Evolutionary conservation across 2,113 vertebrate genomes (phyloP).

Genomic region (Oncorhynchus masou): DNA sequence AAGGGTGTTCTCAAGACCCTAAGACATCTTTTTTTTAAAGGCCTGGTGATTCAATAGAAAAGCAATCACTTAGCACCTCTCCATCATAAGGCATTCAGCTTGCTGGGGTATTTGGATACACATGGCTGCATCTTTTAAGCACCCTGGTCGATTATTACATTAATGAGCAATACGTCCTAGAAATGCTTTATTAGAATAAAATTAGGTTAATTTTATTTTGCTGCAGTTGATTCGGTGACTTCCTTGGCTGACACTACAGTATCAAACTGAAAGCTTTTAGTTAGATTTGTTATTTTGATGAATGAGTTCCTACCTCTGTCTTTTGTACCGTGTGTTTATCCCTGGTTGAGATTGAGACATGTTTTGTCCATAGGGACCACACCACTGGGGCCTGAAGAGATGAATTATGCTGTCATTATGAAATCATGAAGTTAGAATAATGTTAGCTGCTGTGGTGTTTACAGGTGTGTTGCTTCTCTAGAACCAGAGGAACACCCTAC

Average conservation of each 20-base stretch:
- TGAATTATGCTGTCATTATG: slow-evolving; percentile 67
- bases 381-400: slow-evolving; percentile 50
- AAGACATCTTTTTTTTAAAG: slow-evolving; percentile 33
- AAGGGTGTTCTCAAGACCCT: slow-evolving; percentile 35
- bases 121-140: slow-evolving; percentile 24
- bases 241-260: slow-evolving; percentile 8
- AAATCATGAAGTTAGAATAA: slow-evolving; percentile 68
- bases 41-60: slow-evolving; percentile 51
- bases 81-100: slow-evolving; percentile 33
- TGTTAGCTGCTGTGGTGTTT: slow-evolving; percentile 8
- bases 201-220: background rate
- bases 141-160: slow-evolving; percentile 26
- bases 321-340: slow-evolving; percentile 51
- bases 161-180: slow-evolving; percentile 33
- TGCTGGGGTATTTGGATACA: slow-evolving; percentile 28
- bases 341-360: slow-evolving; percentile 56
- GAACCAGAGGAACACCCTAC: slow-evolving; percentile 33
- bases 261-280: background rate
- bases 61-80: slow-evolving; percentile 39
- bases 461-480: slow-evolving; percentile 32
- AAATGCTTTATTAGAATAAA: slow-evolving; percentile 33
- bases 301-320: slow-evolving; percentile 65
- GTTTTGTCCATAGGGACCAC: slow-evolving; percentile 65
- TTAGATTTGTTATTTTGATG: slow-evolving; percentile 61
- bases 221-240: background rate